Evolutionary conservation across 2,113 vertebrate genomes (phyloP).

Genomic region (Poeciliopsis prolifica): DNA sequence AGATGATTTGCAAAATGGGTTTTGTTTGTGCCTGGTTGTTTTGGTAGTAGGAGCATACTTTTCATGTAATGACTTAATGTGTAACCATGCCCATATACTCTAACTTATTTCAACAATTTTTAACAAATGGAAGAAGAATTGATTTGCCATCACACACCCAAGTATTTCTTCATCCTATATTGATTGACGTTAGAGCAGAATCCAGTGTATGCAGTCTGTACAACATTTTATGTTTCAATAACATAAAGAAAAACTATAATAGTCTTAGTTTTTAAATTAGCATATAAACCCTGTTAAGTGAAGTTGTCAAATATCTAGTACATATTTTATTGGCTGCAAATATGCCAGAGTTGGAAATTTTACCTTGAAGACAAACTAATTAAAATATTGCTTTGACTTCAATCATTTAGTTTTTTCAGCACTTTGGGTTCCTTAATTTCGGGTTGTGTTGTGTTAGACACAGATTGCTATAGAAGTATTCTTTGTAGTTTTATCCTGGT

Average conservation of each 20-base stretch:
- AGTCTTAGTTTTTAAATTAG: neutral
- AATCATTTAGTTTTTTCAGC: too few relatives aligned
- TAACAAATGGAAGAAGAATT: slow-evolving; percentile 24
- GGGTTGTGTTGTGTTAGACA: too few relatives aligned
- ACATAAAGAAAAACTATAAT: too few relatives aligned
- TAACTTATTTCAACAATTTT: slow-evolving; percentile 31
- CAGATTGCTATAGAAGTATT: too few relatives aligned
- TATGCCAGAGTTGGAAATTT: neutral
- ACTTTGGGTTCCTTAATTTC: too few relatives aligned
- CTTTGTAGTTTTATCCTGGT: too few relatives aligned
- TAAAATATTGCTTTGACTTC: too few relatives aligned
- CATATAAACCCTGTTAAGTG: too few relatives aligned
- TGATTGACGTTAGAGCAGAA: neutral
- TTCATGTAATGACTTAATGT: slow-evolving; percentile 10
- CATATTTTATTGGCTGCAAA: neutral
- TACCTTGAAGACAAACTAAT: too few relatives aligned
- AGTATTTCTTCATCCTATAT: too few relatives aligned
- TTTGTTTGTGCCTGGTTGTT: too few relatives aligned
- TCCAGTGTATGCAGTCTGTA: neutral
- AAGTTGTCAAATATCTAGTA: neutral
- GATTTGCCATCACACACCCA: neutral
- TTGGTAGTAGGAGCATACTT: neutral
- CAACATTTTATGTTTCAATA: neutral
- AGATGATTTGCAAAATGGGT: neutral
- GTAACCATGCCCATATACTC: neutral